Conservation (phyloP, 2,888 invertebrate genomes). For the Lasioglossum villosulum region DNA sequence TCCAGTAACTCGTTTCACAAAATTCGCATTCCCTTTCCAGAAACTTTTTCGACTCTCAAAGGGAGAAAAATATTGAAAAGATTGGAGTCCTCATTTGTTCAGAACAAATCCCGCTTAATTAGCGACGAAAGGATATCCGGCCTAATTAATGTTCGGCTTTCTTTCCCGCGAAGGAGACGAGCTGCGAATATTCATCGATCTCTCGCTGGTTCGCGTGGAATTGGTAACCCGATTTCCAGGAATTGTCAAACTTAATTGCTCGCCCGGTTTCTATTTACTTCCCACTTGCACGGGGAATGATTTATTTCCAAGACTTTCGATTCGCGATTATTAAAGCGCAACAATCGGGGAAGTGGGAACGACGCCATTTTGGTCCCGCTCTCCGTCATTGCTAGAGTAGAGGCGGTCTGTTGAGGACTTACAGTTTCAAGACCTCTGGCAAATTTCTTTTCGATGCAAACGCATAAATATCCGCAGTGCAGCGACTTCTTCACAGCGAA, state of each 20-base stretch:
- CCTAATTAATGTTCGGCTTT: conserved; percentile 49
- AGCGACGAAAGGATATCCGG: conserved; percentile 48
- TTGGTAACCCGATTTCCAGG: conserved; percentile 24
- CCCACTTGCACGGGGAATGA: not conserved
- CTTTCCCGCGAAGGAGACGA: conserved; percentile 22
- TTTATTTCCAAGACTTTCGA: not conserved
- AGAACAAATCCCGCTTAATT: conserved; percentile 44
- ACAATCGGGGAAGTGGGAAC: not conserved
- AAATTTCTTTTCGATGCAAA: not conserved
- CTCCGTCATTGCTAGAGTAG: not conserved
- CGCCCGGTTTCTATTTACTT: not conserved
- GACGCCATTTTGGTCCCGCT: not conserved
- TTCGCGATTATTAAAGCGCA: not conserved
- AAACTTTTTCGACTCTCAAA: not conserved
- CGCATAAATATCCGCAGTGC: not conserved
- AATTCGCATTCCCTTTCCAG: not conserved
- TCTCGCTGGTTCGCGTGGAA: not conserved
- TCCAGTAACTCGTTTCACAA: no score
- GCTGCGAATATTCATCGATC: conserved; percentile 29
- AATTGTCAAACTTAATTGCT: conserved; percentile 9
- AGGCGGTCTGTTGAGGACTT: not conserved
- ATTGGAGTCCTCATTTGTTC: conserved; percentile 3
- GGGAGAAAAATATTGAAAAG: not conserved
- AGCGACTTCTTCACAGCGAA: not conserved
- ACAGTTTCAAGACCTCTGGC: not conserved